phyloP scores from a whole-genome alignment of 2,797 vertebrate species.

The Falco biarmicus region DNA sequence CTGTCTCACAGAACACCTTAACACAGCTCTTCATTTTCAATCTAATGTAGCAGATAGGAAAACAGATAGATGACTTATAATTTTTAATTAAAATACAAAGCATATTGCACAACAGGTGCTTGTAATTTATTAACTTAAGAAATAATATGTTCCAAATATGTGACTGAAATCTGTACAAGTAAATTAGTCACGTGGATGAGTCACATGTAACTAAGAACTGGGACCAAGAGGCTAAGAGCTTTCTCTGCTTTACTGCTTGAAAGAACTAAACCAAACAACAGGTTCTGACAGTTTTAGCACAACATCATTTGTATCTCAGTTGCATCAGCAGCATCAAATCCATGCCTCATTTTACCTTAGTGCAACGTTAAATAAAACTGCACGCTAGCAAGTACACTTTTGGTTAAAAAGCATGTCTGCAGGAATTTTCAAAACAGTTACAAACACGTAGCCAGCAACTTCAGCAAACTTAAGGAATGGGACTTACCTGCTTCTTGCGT shows the following conservation, averaged over 20 bases:
- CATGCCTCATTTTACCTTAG: not conserved
- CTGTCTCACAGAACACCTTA: not conserved
- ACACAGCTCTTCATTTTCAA: constrained; percentile 7
- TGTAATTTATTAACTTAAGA: not conserved
- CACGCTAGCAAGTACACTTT: not conserved
- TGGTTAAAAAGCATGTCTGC: not conserved
- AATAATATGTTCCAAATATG: not conserved
- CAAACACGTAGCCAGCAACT: not conserved
- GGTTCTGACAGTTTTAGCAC: not conserved
- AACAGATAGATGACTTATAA: not conserved
- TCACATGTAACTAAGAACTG: not conserved
- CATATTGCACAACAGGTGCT: not conserved
- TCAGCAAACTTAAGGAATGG: not conserved
- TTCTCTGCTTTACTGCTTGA: not conserved
- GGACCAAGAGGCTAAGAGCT: not conserved
- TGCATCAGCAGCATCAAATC: not conserved
- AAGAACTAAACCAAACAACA: not conserved
- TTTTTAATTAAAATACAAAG: constrained; percentile 57
- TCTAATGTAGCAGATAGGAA: not conserved
- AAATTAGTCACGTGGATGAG: not conserved
- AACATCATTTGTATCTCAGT: not conserved
- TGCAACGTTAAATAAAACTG: not conserved
- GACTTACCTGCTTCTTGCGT: not conserved
- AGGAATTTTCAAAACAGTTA: not conserved
- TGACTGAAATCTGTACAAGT: not conserved